Percentiles rank a stretch among this genome's conserved stretches.
Conservation (phyloP, 92 coral and sea anemone genomes). For the Palythoa grandis region DNA sequence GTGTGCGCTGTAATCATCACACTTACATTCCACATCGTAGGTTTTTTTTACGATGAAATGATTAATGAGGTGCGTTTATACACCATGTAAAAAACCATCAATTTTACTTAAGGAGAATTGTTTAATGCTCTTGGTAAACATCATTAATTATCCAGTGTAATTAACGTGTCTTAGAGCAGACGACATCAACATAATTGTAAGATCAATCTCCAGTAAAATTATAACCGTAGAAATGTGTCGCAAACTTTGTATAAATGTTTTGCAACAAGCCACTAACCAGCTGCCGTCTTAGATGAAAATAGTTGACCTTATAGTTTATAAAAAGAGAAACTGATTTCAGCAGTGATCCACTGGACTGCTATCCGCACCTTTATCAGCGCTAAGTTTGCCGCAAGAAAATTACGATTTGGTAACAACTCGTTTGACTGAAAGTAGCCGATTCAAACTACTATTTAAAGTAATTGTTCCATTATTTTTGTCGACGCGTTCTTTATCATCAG, state of each 20-base stretch:
- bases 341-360: not conserved
- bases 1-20: slow-evolving; percentile 28
- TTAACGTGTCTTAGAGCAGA: slow-evolving; percentile 35
- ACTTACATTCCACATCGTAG: not conserved
- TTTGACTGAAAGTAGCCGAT: not conserved
- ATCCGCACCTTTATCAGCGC: not conserved
- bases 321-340: not conserved
- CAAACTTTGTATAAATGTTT: not conserved
- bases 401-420: slow-evolving; percentile 4
- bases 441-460: slow-evolving; percentile 11
- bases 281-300: not conserved
- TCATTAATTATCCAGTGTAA: slow-evolving; percentile 41
- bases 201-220: slow-evolving; percentile 1
- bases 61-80: slow-evolving; percentile 47
- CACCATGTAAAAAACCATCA: slow-evolving; percentile 41
- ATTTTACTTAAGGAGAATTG: slow-evolving; percentile 41
- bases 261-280: not conserved
- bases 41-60: slow-evolving; percentile 17
- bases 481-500: slow-evolving; percentile 1
- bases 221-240: not conserved
- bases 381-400: not conserved
- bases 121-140: slow-evolving; percentile 43
- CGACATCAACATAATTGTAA: not conserved
- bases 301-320: not conserved
- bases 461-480: slow-evolving; percentile 11